Percentiles rank a stretch among this genome's conserved stretches.
Evolutionary conservation across 2,797 vertebrate genomes (phyloP).

Genomic region (Otolemur crassicaudatus): DNA sequence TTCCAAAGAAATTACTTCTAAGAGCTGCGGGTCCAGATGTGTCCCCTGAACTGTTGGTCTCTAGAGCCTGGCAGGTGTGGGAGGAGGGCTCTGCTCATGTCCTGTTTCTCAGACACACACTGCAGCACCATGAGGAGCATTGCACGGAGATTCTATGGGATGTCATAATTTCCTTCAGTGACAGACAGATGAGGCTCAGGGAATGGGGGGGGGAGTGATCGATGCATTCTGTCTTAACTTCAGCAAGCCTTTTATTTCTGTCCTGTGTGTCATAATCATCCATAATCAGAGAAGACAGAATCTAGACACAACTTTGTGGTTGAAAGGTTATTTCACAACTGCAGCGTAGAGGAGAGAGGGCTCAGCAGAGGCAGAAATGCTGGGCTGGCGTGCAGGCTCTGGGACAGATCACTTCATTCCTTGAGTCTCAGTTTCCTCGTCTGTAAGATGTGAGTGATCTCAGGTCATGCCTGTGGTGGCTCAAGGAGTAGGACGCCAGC

Average conservation of each 20-base stretch:
- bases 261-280: constrained; percentile 55
- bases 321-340: constrained; percentile 38
- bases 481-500: too few species aligned
- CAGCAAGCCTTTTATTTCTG: constrained; percentile 59
- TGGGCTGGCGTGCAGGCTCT: neutral
- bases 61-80: neutral
- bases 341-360: neutral
- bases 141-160: neutral
- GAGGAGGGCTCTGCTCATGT: neutral
- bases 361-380: neutral
- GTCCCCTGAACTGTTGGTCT: neutral
- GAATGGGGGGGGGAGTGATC: neutral
- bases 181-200: neutral
- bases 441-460: neutral
- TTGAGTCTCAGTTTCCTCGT: neutral
- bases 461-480: too few species aligned
- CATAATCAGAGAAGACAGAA: constrained; percentile 56
- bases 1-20: constrained; percentile 50
- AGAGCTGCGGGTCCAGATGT: neutral
- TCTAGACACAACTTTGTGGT: constrained; percentile 20
- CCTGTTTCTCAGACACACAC: constrained; percentile 34
- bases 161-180: constrained; percentile 35
- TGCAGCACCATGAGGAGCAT: neutral
- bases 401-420: neutral
- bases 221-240: constrained; percentile 9